Percentiles rank a stretch among this genome's conserved stretches.
Evolutionary conservation across 2,113 vertebrate species (phyloP).

Genomic region (Ciconia maguari): DNA sequence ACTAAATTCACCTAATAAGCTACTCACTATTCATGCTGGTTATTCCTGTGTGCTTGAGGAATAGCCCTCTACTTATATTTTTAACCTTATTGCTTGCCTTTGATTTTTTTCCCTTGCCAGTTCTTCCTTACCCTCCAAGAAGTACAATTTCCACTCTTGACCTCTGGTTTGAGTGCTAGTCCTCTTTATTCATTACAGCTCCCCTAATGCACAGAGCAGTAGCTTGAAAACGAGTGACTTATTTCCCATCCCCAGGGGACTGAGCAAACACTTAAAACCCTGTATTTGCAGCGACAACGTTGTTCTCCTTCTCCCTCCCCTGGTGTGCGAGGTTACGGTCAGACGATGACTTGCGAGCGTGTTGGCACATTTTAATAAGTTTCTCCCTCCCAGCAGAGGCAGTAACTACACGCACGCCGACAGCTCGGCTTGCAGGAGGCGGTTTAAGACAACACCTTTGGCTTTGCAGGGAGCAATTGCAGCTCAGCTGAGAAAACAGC

Average conservation of each 20-base stretch:
- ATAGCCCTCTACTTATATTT: not conserved
- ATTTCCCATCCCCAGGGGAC: not conserved
- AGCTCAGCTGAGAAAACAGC: not conserved
- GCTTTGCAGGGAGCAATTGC: not conserved
- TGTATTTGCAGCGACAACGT: rapidly evolving
- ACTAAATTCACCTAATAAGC: not conserved
- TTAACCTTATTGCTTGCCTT: not conserved
- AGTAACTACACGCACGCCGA: not conserved
- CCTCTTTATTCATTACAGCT: not conserved
- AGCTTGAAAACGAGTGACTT: not conserved
- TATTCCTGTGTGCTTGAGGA: not conserved
- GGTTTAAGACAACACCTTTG: not conserved
- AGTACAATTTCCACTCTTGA: not conserved
- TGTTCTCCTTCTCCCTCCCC: not conserved
- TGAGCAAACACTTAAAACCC: not conserved
- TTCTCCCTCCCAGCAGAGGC: not conserved
- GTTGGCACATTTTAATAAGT: not conserved
- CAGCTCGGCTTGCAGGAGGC: not conserved
- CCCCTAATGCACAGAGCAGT: rapidly evolving
- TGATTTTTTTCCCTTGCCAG: not conserved
- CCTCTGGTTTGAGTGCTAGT: not conserved
- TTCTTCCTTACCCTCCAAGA: not conserved
- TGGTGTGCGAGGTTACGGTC: rapidly evolving
- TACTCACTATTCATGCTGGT: not conserved
- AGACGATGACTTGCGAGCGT: not conserved